Conservation (phyloP, 2,113 vertebrate genomes). For the Vombatus ursinus region DNA sequence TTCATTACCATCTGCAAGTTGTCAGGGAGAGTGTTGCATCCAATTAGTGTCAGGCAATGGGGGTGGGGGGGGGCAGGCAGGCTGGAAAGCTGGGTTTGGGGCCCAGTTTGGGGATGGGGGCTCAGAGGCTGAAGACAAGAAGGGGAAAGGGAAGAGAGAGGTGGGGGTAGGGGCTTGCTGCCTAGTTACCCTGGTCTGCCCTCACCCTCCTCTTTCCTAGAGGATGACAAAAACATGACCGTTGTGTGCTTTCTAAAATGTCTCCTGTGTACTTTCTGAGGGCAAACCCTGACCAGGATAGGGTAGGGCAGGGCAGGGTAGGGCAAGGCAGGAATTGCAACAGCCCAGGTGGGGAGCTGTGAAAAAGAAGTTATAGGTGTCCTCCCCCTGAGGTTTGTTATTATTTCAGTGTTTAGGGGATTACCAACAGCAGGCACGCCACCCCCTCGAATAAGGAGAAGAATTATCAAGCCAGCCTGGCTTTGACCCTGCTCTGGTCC, state of each 20-base stretch:
- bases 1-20: constrained; percentile 3
- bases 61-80: background rate
- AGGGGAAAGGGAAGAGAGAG: background rate
- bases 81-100: background rate
- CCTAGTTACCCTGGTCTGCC: background rate
- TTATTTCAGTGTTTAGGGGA: background rate
- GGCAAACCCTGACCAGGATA: background rate
- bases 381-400: background rate
- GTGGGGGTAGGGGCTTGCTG: background rate
- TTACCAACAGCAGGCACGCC: background rate
- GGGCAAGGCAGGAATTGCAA: background rate
- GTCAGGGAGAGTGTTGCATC: background rate
- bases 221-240: background rate
- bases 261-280: background rate
- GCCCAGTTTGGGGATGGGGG: background rate
- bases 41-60: background rate
- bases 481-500: background rate
- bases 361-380: background rate
- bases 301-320: background rate
- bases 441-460: background rate
- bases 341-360: background rate
- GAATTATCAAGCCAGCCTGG: background rate
- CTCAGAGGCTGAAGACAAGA: background rate
- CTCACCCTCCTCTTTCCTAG: background rate
- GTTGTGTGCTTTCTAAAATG: background rate